These are phyloP conservation scores for Limnephilus rhombicus DNA, from an alignment of 2,888 invertebrate species.

Conservation along the genomic window DNA sequence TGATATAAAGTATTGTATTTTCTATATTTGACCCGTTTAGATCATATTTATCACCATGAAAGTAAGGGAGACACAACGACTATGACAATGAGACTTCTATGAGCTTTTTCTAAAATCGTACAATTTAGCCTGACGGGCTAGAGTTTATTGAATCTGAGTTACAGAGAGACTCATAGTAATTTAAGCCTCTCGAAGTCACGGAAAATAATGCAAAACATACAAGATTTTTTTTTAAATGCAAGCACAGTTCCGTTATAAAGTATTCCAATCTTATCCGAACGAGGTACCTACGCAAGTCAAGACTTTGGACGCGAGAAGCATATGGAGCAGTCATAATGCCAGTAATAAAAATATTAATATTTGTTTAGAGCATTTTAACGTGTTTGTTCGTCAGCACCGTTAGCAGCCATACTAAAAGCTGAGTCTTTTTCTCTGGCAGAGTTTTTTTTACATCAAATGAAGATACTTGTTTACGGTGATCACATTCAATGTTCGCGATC, in stretches of 20 bases:
- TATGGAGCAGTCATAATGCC: not conserved
- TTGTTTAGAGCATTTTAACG: conserved; percentile 12
- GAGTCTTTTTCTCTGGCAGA: conserved; percentile 27
- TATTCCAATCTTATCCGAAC: not conserved
- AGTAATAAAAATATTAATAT: conserved; percentile 21
- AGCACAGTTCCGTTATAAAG: not conserved
- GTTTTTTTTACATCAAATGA: conserved; percentile 42
- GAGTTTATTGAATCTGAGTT: no score
- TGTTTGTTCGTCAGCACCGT: not conserved
- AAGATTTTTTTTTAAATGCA: not conserved
- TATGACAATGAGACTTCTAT: no score
- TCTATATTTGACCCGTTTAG: no score
- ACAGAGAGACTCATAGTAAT: no score
- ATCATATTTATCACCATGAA: no score
- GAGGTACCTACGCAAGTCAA: not conserved
- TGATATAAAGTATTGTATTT: no score
- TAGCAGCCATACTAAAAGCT: not conserved
- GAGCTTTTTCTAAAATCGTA: no score
- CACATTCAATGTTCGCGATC: conserved; percentile 23
- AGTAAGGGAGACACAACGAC: no score
- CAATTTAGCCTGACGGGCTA: no score
- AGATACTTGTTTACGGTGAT: conserved; percentile 27
- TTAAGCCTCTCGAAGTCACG: no score
- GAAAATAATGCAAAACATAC: not conserved
- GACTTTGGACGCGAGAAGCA: not conserved